Base-by-base conservation (phyloP, 2,797 vertebrate genomes). In the Arrhamphus sclerolepis region DNA sequence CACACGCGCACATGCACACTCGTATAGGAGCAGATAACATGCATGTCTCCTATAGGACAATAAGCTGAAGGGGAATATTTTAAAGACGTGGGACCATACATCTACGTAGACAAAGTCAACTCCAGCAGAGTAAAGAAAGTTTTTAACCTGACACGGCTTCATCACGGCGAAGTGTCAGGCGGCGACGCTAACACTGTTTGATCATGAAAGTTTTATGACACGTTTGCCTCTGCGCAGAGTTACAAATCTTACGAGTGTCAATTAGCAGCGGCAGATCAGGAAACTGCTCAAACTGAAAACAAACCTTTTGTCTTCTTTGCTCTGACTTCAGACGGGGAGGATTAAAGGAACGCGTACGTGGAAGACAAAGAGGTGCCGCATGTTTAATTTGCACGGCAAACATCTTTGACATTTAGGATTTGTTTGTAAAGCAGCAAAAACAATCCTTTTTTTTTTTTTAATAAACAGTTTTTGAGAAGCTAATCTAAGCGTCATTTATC, bases 171-270 rank as follows among this genome's bases (percentile, higher is more conserved):
- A 56, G 65, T 75, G 75, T 81, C 75, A 85, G 28, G 20, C 42
- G 8, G 62, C 34, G 29, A 47, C 46, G 61, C 47, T 56, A 72
- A 71, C 67, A 31, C 46, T 68, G 81, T 87, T 89, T 89, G 83
- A 90, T 85, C 80, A 70, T 82, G 70, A 87, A 88, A 82, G 69
- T 89, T 87, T 87, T 61, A 78, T 80, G 83, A 70, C 80, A 77
- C 67, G 76, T 83, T 87, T 81, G 73, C 65, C 68, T 80, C 67
- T 50, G 46, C 79, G 59, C 67, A 18, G 68, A 78, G 72, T 78
- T 70, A 70, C 73, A 80, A 80, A 82, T 81, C 78, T 79, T 78
- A 64, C 16, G 70, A 79, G 82, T 81, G 84, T 85, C 86, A 86
- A 87, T 86, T 89, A 91, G 85, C 49, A 39, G 79, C 75, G 65